Base-by-base conservation (phyloP, 2,113 vertebrate genomes). In the Albula goreensis region DNA sequence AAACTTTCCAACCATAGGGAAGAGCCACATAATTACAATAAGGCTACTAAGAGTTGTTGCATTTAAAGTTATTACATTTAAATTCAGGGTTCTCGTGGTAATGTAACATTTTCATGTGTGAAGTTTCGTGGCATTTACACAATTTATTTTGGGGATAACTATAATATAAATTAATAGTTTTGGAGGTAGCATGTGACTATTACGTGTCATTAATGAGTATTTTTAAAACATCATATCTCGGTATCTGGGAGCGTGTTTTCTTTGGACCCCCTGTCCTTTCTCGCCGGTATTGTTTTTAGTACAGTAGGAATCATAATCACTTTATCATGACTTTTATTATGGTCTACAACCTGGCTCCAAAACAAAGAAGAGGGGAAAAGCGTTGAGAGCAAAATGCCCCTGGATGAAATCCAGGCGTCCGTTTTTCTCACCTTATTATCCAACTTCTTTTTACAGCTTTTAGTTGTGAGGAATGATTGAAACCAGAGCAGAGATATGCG, bases 341-440 rank as follows among this genome's bases (percentile, higher is more conserved):
- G 81, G 74, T n/a, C 53, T 49, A 10, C 77, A 83, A 31, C 50
- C 84, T 85, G 81, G 80, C 70, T 79, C 57, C 53, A 48, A 82
- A 83, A 88, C 87, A 86, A 78, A 81, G 66, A 88, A n/a, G 49
- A 83, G 19, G 49, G 50, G 53, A 60, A 82, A 56, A 84, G 82
- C 74, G 85, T 82, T 51, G 52, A 86, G 53, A 85, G 13, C 50
- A 84, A 84, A 88, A 82, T 50, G 85, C 50, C n/a, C 49, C 80
- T 86, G 85, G 88, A 88, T 56, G 52, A 82, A 88, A 86, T 84
- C 79, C 88, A 88, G 85, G 66, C 85, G 83, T 74, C 60, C 15
- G 51, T 50, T 86, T 86, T 88, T 86, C 88, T 88, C 88, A 82
- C 85, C 85, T 88, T 84, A 86, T 86, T 86, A 86, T 82, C 57